Evolutionary conservation across 2,888 invertebrate species (phyloP).

Genomic region (Pediacus dermestoides): DNA sequence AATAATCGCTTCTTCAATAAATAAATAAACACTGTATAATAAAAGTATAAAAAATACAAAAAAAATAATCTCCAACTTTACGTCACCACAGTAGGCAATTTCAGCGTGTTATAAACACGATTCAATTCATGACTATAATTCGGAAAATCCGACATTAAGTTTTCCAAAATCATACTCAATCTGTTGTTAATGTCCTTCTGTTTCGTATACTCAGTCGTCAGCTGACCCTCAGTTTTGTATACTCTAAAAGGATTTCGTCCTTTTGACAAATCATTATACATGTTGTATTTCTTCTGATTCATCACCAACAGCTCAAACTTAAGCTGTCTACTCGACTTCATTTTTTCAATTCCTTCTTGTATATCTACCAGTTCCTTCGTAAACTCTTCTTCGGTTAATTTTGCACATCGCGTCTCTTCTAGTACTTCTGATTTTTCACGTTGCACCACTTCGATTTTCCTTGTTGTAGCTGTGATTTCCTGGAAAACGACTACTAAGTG

Average conservation of each 20-base stretch:
- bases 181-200: slow-evolving; percentile 58
- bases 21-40: too few species aligned
- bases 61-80: too few species aligned
- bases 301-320: slow-evolving; percentile 61
- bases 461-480: too few species aligned
- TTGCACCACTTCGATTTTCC: slow-evolving; percentile 15
- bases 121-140: slow-evolving; percentile 49
- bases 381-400: slow-evolving; percentile 12
- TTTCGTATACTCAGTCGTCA: slow-evolving; percentile 57
- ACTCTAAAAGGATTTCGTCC: slow-evolving; percentile 37
- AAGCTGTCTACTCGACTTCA: slow-evolving; percentile 48
- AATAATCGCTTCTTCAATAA: too few species aligned
- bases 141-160: slow-evolving; percentile 61
- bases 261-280: slow-evolving; percentile 55
- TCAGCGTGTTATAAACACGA: slow-evolving; percentile 54
- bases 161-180: slow-evolving; percentile 57
- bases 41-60: too few species aligned
- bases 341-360: slow-evolving; percentile 36
- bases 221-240: slow-evolving; percentile 46
- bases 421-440: slow-evolving; percentile 12
- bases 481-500: too few species aligned
- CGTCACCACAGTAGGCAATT: slow-evolving; percentile 33
- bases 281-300: slow-evolving; percentile 65
- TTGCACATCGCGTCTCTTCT: slow-evolving; percentile 9
- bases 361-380: slow-evolving; percentile 17